Evolutionary conservation across 1,140 invertebrate species (phyloP), one percentile per base, ranked within the genome.

Genomic region (Helicoverpa armigera): DNA sequence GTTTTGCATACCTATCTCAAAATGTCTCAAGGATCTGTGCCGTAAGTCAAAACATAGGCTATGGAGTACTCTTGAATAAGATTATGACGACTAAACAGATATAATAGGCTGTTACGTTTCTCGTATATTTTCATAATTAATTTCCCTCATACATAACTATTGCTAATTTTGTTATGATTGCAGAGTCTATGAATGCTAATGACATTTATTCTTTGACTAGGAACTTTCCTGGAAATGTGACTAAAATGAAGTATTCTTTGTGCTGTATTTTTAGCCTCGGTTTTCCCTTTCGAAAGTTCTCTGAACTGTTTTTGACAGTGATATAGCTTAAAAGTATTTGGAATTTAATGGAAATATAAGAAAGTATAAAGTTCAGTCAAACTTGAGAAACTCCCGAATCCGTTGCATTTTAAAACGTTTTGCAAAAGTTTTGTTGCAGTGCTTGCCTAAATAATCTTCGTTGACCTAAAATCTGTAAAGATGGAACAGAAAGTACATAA

Each of bases 201-300:
- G 67, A 53, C 50, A 53, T n/a, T n/a, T 50, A 54, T 70, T 70
- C 50, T 70, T 70, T 70, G 67, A 70, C 67, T 70, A 70, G 3
- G 48, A 53, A 54, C 16, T 29, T 53, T 51, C 48, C 67, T 53
- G n/a, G 63, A 31, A 29, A 29, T 3, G n/a, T 51, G 11, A 51
- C 65, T 69, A 10, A 23, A 51, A 51, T 13, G 14, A 13, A 69
- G 16, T 51, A 51, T 69, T 69, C 65, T 48, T 23, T 51, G 43
- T 69, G 16, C 14, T 3, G 50, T 31, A 70, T 70, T 70, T 51
- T 31, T 65, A 65, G 63, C 12, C 16, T 23, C 10, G 0, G 3
- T 18, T 48, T 18, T 67, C 4, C 63, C 63, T 23, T 50, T 48
- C 7, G 1, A 18, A n/a, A 48, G n/a, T 50, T 67, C 63, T 67